Percentiles rank a stretch among this genome's conserved stretches.
Conservation (phyloP, 1,140 invertebrate genomes). For the Semibalanus balanoides region DNA sequence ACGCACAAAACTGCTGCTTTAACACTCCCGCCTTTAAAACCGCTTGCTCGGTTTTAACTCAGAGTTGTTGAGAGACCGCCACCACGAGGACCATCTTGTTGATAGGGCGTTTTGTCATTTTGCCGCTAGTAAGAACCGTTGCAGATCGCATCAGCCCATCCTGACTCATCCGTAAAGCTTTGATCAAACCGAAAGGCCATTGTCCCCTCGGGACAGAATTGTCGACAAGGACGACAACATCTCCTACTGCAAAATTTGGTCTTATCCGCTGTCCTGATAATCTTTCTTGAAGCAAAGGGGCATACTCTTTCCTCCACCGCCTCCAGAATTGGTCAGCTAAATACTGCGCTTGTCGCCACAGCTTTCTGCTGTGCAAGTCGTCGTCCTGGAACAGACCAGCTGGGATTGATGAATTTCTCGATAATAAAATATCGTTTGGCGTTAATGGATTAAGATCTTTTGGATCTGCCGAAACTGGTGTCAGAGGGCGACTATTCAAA, state of each 20-base stretch:
- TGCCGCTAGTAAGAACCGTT: too few relatives aligned
- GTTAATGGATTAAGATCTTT: neutral
- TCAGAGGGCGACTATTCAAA: slow-evolving; percentile 5
- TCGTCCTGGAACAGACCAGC: neutral
- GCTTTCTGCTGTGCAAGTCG: neutral
- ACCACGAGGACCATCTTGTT: too few relatives aligned
- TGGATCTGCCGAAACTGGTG: neutral
- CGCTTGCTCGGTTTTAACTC: too few relatives aligned
- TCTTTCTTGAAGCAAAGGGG: neutral
- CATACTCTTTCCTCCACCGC: neutral
- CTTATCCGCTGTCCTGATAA: neutral
- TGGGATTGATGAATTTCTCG: neutral
- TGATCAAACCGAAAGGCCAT: too few relatives aligned
- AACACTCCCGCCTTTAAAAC: too few relatives aligned
- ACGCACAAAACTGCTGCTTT: too few relatives aligned
- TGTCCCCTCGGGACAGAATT: too few relatives aligned
- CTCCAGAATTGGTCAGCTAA: slow-evolving; percentile 8
- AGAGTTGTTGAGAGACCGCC: too few relatives aligned
- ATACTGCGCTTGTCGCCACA: slow-evolving; percentile 7
- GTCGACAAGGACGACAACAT: slow-evolving; percentile 6
- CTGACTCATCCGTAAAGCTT: too few relatives aligned
- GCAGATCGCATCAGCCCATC: too few relatives aligned
- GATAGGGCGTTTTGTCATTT: too few relatives aligned
- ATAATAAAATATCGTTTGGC: neutral
- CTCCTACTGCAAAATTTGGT: neutral